A percentile compares a stretch with the other conserved stretches of the same genome.
Conservation (phyloP, 2,113 vertebrate genomes). For the Mobula hypostoma region DNA sequence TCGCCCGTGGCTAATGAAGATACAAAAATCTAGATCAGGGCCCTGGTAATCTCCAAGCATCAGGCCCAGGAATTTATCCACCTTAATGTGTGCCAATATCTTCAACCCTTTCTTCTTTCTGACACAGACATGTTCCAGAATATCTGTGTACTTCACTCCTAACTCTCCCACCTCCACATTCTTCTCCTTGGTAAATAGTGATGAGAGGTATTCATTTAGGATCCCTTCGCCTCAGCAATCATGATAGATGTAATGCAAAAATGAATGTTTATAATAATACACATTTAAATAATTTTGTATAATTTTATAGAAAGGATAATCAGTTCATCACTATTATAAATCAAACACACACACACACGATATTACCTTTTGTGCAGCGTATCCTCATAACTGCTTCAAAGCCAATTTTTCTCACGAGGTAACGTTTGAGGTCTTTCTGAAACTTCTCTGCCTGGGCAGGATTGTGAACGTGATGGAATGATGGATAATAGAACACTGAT, state of each 20-base stretch:
- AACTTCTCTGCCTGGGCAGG: slow-evolving; percentile 78
- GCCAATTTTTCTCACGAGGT: slow-evolving; percentile 90
- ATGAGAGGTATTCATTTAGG: too few relatives aligned
- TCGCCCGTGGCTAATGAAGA: too few relatives aligned
- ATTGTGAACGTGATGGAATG: slow-evolving; percentile 81
- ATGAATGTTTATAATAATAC: not conserved
- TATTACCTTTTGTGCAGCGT: slow-evolving; percentile 90
- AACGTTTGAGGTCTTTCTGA: slow-evolving; percentile 84
- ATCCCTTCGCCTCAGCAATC: not conserved
- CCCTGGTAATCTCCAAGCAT: too few relatives aligned
- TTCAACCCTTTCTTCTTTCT: too few relatives aligned
- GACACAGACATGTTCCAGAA: too few relatives aligned
- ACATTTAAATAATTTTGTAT: not conserved
- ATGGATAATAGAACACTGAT: slow-evolving; percentile 89
- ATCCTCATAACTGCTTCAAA: slow-evolving; percentile 99
- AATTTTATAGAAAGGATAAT: not conserved
- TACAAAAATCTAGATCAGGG: too few relatives aligned
- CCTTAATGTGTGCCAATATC: too few relatives aligned
- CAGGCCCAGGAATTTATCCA: too few relatives aligned
- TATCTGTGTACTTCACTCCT: too few relatives aligned
- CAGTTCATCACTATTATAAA: not conserved
- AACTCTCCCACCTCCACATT: too few relatives aligned
- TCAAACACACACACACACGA: not conserved
- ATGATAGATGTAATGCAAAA: not conserved
- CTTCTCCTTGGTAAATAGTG: too few relatives aligned